Percentiles rank a stretch among this genome's conserved stretches.
Conservation (phyloP, 2,888 invertebrate genomes). For the Exephanes ischioxanthus region DNA sequence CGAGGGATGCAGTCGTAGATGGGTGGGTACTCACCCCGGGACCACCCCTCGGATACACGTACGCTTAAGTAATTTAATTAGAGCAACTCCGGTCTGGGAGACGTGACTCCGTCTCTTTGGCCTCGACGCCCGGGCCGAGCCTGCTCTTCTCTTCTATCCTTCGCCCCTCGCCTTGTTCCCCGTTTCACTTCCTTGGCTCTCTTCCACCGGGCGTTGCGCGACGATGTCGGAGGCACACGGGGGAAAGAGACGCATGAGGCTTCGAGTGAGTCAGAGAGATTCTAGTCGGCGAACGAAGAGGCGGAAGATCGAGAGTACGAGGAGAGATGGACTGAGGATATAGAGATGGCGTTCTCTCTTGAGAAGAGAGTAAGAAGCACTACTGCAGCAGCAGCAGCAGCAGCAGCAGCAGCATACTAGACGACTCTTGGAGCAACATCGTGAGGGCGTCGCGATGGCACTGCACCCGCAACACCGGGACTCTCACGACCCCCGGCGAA, state of each 20-base stretch:
- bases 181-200: conserved; percentile 74
- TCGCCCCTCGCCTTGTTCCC: conserved; percentile 58
- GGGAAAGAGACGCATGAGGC: conserved; percentile 57
- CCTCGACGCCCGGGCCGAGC: conserved; percentile 78
- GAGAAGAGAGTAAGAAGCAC: conserved; percentile 34
- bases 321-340: conserved; percentile 41
- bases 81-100: conserved; percentile 83
- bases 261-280: conserved; percentile 67
- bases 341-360: conserved; percentile 1
- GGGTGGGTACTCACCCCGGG: conserved; percentile 55
- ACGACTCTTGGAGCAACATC: conserved; percentile 68
- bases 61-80: conserved; percentile 85
- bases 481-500: conserved; percentile 73
- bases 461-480: conserved; percentile 74
- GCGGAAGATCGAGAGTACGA: conserved; percentile 44
- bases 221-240: conserved; percentile 47
- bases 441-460: conserved; percentile 75
- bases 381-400: conserved; percentile 6
- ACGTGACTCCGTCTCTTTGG: conserved; percentile 84
- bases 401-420: conserved; percentile 22
- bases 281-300: conserved; percentile 53
- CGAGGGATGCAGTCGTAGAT: conserved; percentile 60
- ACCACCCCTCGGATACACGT: conserved; percentile 83
- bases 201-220: conserved; percentile 62
- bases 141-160: conserved; percentile 79